Conservation (phyloP, 2,113 vertebrate species). For the Chlorodrepanis virens region DNA sequence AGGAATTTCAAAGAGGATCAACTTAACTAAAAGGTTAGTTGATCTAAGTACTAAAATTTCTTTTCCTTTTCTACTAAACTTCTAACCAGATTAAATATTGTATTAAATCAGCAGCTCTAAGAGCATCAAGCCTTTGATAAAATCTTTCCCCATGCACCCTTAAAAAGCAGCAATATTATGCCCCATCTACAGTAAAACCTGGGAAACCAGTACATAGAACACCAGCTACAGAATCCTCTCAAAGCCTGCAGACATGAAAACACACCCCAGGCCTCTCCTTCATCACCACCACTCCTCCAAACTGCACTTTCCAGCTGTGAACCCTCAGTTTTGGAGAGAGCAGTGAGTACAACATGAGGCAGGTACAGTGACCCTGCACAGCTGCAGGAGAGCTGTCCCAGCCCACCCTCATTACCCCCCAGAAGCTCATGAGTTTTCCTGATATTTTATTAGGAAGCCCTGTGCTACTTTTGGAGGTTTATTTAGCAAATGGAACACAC, state of each 20-base stretch:
- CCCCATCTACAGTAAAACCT: background rate
- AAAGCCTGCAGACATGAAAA: background rate
- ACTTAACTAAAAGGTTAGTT: background rate
- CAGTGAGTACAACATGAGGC: accelerated
- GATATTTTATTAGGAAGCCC: background rate
- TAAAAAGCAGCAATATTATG: background rate
- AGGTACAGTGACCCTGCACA: background rate
- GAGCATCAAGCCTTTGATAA: background rate
- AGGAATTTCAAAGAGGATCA: background rate
- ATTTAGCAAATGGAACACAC: background rate
- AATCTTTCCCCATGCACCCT: background rate
- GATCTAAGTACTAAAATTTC: background rate
- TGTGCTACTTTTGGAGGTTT: background rate
- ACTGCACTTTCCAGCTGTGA: background rate
- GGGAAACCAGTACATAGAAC: background rate
- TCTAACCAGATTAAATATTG: background rate
- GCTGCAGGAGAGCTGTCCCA: background rate
- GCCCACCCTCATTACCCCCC: background rate
- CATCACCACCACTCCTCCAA: background rate
- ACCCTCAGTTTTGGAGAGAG: background rate
- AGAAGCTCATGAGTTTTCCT: background rate
- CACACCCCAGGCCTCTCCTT: background rate
- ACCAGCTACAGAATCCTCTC: background rate
- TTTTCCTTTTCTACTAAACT: background rate
- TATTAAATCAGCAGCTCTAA: background rate